These are phyloP conservation scores for Chalcis sispes DNA, from an alignment of 2,888 invertebrate species.

Conservation along the genomic window DNA sequence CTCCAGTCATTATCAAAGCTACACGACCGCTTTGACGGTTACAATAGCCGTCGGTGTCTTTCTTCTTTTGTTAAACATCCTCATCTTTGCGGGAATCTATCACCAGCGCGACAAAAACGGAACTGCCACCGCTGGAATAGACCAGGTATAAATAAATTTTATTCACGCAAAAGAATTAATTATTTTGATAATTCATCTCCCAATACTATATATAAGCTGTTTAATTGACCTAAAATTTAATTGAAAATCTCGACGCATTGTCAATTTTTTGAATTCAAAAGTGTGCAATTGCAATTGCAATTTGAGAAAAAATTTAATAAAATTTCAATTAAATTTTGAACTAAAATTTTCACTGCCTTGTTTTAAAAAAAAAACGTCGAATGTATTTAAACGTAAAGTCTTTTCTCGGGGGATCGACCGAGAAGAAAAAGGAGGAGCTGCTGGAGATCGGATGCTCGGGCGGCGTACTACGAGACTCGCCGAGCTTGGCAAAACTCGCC, in stretches of 20 bases:
- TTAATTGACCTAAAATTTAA: no score
- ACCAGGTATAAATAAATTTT: conserved; percentile 39
- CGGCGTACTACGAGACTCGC: conserved; percentile 30
- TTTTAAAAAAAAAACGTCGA: no score
- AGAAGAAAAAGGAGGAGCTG: conserved; percentile 87
- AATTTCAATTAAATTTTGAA: not conserved
- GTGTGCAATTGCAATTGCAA: not conserved
- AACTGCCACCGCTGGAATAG: conserved; percentile 66
- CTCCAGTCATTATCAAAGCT: conserved; percentile 91
- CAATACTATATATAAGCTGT: no score
- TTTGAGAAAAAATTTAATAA: not conserved
- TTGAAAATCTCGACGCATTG: no score
- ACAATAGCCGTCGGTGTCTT: conserved; percentile 93
- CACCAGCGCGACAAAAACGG: conserved; percentile 84
- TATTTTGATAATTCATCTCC: no score
- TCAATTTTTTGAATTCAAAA: no score
- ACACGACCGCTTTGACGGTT: conserved; percentile 91
- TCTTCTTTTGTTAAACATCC: conserved; percentile 86
- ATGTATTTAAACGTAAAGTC: conserved; percentile 10
- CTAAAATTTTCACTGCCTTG: not conserved
- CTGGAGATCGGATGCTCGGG: conserved; percentile 85
- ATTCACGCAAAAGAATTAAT: no score
- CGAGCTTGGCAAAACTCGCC: conserved; percentile 57
- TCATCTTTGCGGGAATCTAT: conserved; percentile 93
- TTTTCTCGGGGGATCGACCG: conserved; percentile 75